These are phyloP conservation scores for Cepaea nemoralis DNA, from an alignment of 1,140 invertebrate genomes.

Conservation along the genomic window DNA sequence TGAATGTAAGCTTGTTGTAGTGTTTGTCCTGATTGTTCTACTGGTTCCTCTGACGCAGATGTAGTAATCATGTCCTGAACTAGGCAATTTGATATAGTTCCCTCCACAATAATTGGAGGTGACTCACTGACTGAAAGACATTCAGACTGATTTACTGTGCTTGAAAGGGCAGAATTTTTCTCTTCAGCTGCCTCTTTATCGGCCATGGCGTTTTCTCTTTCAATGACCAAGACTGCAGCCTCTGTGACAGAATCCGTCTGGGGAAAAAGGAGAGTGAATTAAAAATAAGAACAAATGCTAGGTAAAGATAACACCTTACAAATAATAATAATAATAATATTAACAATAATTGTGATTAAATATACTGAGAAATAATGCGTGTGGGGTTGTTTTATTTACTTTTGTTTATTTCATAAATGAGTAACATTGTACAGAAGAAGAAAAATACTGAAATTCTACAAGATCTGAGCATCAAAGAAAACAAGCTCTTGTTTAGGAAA, in stretches of 20 bases:
- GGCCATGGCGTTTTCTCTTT: not conserved
- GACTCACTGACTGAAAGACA: not conserved
- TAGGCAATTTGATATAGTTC: constrained; percentile 13
- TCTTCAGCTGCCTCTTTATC: constrained; percentile 7
- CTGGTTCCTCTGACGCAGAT: not conserved
- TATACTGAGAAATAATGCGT: too few relatives aligned
- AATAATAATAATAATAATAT: not conserved
- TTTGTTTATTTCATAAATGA: too few relatives aligned
- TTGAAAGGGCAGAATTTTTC: not conserved
- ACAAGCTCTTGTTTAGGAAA: too few relatives aligned
- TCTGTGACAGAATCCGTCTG: not conserved
- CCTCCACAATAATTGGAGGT: constrained; percentile 19
- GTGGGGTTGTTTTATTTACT: too few relatives aligned
- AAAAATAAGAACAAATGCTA: not conserved
- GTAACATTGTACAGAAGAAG: too few relatives aligned
- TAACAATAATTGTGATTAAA: constrained; percentile 8
- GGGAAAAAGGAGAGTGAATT: not conserved
- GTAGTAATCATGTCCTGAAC: constrained; percentile 45
- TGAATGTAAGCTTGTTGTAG: constrained; percentile 23
- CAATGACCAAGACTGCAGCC: not conserved
- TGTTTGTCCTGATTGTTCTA: constrained; percentile 2
- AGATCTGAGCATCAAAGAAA: too few relatives aligned
- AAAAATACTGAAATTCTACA: too few relatives aligned
- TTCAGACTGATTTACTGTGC: not conserved
- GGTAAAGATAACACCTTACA: not conserved